These are phyloP conservation scores for Hippocampus kuda DNA, from an alignment of 2,797 vertebrate genomes.

Conservation along the genomic window DNA sequence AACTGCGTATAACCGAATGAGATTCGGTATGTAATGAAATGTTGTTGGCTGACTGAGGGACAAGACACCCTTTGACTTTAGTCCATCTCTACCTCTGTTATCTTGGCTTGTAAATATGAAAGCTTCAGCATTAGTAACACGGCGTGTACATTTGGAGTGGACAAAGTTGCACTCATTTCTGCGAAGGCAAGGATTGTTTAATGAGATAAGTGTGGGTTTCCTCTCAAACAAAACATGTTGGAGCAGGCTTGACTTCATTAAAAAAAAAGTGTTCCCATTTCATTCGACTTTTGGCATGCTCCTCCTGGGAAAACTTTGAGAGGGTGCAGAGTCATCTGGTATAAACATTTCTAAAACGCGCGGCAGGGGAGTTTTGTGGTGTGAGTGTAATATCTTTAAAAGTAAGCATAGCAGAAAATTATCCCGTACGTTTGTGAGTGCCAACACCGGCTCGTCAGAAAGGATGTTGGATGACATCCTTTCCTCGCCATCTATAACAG, in stretches of 20 bases:
- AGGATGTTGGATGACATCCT: conserved; percentile 29
- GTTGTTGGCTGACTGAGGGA: background rate
- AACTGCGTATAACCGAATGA: background rate
- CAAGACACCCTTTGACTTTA: background rate
- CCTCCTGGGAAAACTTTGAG: conserved; percentile 41
- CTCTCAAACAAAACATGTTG: conserved; percentile 40
- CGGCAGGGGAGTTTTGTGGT: conserved; percentile 41
- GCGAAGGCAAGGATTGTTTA: conserved; percentile 35
- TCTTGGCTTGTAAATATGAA: background rate
- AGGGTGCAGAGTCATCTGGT: conserved; percentile 38
- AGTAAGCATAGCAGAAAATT: conserved; percentile 50
- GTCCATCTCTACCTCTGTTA: conserved; percentile 1
- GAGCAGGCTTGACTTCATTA: conserved; percentile 44
- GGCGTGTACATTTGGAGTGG: background rate
- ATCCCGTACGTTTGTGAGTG: conserved; percentile 30
- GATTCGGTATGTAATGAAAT: background rate
- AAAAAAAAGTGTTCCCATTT: conserved; percentile 38
- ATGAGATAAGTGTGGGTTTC: conserved; percentile 48
- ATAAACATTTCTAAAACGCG: conserved; percentile 56
- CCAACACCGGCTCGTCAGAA: conserved; percentile 40
- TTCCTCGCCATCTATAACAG: conserved; percentile 19
- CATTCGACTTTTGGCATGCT: conserved; percentile 28
- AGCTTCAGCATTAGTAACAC: background rate
- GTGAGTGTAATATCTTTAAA: conserved; percentile 56
- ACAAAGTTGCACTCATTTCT: conserved; percentile 13